These are phyloP conservation scores for Camponotus floridanus DNA, from an alignment of 1,140 invertebrate genomes.

Conservation along the genomic window DNA sequence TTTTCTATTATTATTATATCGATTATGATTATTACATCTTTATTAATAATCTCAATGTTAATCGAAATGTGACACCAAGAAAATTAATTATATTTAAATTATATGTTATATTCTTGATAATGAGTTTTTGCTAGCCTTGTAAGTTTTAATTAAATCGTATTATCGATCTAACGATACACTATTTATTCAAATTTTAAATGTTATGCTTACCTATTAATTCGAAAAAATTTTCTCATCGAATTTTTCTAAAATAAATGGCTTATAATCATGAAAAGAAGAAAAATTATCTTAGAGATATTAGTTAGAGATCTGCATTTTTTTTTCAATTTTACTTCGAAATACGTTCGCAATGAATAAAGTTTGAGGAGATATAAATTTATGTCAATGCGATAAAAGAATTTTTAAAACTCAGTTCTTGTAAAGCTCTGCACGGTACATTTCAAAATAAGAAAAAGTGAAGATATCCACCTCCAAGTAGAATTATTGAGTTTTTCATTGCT, in stretches of 20 bases:
- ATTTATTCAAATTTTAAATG: neutral
- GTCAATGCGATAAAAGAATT: neutral
- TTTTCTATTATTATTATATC: neutral
- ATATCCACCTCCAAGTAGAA: neutral
- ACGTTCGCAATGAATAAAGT: neutral
- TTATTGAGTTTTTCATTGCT: slow-evolving; percentile 4
- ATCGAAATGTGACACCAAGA: too few species aligned
- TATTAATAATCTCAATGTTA: neutral
- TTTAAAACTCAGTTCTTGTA: neutral
- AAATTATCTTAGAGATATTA: neutral
- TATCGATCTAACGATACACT: neutral
- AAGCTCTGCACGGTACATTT: too few species aligned
- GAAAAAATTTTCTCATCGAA: neutral
- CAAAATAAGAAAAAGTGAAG: neutral
- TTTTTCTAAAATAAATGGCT: neutral
- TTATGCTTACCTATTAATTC: neutral
- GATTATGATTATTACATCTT: neutral
- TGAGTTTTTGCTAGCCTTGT: neutral
- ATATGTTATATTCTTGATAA: too few species aligned
- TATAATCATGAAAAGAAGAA: neutral
- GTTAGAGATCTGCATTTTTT: neutral
- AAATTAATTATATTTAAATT: neutral
- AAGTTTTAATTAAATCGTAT: neutral
- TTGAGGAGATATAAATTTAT: neutral
- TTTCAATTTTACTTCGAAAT: neutral